Base-by-base conservation (phyloP, 2,888 invertebrate species). In the Plusia festucae region DNA sequence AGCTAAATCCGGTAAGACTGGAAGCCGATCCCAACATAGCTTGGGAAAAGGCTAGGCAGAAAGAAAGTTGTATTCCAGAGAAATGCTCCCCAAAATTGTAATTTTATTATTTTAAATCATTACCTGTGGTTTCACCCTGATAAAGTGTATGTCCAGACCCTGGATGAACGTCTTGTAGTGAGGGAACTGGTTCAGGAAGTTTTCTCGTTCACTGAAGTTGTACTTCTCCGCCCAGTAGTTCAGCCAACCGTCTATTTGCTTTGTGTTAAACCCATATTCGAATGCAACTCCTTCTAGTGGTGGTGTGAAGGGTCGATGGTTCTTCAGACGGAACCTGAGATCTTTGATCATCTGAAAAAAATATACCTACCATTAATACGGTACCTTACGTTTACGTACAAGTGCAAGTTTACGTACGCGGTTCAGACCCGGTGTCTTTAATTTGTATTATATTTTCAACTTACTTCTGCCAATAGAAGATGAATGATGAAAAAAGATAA, bases 161-260 rank as follows among this genome's bases (percentile, higher is more conserved):
- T 97, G 97, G 76, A 98, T 97, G 65, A 96, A 96, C 0, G 98
- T 98, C 74, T 95, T 96, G 89, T 96, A 98, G 70, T 98, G 98
- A 0, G 97, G 96, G 79, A 96, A 97, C 64, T 96, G 92, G 85
- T 98, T 98, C 7, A 98, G 90, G 73, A 95, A 95, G 11, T 89
- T 88, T 87, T 97, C 97, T 5, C 97, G 95, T 68, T 96, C 95
- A 32, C 83, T 90, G 69, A 95, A 90, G 79, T 97, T 95, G 87
- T 97, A 98, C 44, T 96, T 95, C 2, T 96, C 96, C 1, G 95
- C 95, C 99, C 99, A 99, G 90, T 98, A 97, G 11, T 96, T 93
- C 0, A 97, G 82, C 80, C 98, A 95, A 52, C 94, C 91, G 53
- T 96, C 91, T 22, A 98, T 85, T 64, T 96, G 96, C 1, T 96